Percentiles rank a stretch among this genome's conserved stretches.
These are phyloP conservation scores for Pocillopora grandis DNA, from an alignment of 92 coral and sea anemone species.

Conservation along the genomic window DNA sequence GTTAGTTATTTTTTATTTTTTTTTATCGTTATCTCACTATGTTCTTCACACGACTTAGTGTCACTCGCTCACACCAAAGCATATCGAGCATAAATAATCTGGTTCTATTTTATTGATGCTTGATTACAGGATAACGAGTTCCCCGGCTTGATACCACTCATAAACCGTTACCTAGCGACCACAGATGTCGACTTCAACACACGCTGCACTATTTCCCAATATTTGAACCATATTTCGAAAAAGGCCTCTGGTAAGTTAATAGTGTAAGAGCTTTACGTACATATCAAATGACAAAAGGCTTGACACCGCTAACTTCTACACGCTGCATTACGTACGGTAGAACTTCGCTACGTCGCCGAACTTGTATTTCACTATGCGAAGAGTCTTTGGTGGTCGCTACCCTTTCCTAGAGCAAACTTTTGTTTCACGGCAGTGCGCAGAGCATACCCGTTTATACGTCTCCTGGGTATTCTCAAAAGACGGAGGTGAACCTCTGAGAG, in stretches of 20 bases:
- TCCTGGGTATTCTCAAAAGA: too few species aligned
- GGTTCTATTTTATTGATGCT: background rate
- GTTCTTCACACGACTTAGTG: background rate
- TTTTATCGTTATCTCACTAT: background rate
- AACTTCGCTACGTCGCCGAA: too few species aligned
- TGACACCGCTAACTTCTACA: too few species aligned
- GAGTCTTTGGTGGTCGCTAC: too few species aligned
- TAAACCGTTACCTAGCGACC: slow-evolving; percentile 87
- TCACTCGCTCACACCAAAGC: too few species aligned
- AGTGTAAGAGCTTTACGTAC: slow-evolving; percentile 70
- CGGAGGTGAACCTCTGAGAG: too few species aligned
- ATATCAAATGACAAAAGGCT: background rate
- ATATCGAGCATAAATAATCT: background rate
- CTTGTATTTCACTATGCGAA: too few species aligned
- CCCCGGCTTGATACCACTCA: slow-evolving; percentile 93
- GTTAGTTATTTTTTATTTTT: too few species aligned
- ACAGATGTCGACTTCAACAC: slow-evolving; percentile 94
- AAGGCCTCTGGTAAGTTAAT: background rate
- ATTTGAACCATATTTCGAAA: slow-evolving; percentile 73
- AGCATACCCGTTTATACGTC: too few species aligned
- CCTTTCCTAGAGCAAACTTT: too few species aligned
- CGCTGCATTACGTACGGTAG: too few species aligned
- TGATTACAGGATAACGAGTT: slow-evolving; percentile 78
- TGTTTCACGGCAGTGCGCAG: too few species aligned
- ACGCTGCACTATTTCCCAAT: slow-evolving; percentile 87